Percentiles rank a stretch among this genome's conserved stretches.
These are phyloP conservation scores for Podarcis raffonei DNA, from an alignment of 2,113 vertebrate species.

Conservation along the genomic window DNA sequence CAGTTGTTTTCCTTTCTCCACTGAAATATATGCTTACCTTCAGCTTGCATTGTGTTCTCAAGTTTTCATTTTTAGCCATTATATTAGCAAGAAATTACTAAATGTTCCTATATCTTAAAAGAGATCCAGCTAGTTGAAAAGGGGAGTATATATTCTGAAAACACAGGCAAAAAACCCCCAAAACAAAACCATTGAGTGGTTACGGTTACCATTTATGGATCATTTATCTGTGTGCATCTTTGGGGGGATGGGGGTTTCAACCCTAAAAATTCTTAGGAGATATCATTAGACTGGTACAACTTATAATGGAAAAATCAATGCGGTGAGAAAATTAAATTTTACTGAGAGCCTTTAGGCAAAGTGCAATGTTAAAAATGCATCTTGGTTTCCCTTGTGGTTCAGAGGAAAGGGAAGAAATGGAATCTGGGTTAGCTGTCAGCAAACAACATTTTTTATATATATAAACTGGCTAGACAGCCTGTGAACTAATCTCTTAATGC, in stretches of 20 bases:
- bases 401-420: slow-evolving; percentile 78
- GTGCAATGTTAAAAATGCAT: slow-evolving; percentile 92
- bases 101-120: slow-evolving; percentile 3
- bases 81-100: slow-evolving; percentile 22
- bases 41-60: neutral
- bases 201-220: slow-evolving; percentile 71
- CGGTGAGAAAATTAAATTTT: slow-evolving; percentile 97
- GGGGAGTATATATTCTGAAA: slow-evolving; percentile 48
- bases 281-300: slow-evolving; percentile 88
- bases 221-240: slow-evolving; percentile 61
- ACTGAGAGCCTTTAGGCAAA: slow-evolving; percentile 95
- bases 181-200: slow-evolving; percentile 47
- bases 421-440: slow-evolving; percentile 81
- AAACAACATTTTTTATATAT: slow-evolving; percentile 70
- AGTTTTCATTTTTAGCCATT: neutral
- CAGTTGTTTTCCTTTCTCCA: neutral
- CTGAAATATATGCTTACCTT: neutral
- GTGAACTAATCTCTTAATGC: slow-evolving; percentile 80
- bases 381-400: slow-evolving; percentile 87
- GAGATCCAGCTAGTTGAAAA: slow-evolving; percentile 1
- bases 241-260: slow-evolving; percentile 3
- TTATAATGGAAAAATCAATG: slow-evolving; percentile 93
- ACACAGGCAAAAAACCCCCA: slow-evolving; percentile 21
- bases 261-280: slow-evolving; percentile 80
- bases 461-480: slow-evolving; percentile 64